These are phyloP conservation scores for Stenodema calcarata DNA, from an alignment of 2,888 invertebrate genomes.

Conservation along the genomic window DNA sequence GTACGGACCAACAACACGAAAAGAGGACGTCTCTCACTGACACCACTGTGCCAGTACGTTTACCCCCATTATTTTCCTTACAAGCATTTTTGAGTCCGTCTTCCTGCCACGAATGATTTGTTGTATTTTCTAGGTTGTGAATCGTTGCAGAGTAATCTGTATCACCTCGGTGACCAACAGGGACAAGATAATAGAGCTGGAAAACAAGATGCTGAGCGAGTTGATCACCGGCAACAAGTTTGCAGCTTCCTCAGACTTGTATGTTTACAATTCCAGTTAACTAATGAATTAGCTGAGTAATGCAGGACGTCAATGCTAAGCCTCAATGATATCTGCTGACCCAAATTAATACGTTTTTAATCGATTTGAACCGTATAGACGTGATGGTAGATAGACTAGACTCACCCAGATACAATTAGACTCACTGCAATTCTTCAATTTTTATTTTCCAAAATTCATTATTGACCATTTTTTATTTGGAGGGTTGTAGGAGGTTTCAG, in stretches of 20 bases:
- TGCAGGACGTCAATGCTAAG: too few relatives aligned
- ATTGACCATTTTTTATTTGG: too few relatives aligned
- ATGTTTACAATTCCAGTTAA: slow-evolving; percentile 39
- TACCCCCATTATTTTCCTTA: not conserved
- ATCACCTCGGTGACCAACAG: slow-evolving; percentile 89
- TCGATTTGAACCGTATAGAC: too few relatives aligned
- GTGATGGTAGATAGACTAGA: too few relatives aligned
- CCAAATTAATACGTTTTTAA: too few relatives aligned
- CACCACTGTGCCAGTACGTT: slow-evolving; percentile 62
- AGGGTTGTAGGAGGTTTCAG: too few relatives aligned
- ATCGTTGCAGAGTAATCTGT: slow-evolving; percentile 85
- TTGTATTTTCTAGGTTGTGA: slow-evolving; percentile 61
- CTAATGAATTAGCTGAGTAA: too few relatives aligned
- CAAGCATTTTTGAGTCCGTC: not conserved
- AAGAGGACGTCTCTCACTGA: slow-evolving; percentile 64
- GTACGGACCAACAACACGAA: slow-evolving; percentile 76
- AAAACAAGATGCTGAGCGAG: slow-evolving; percentile 85
- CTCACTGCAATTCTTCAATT: too few relatives aligned
- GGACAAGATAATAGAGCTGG: slow-evolving; percentile 82
- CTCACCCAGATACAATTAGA: too few relatives aligned
- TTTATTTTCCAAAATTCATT: too few relatives aligned
- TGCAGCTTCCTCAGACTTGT: slow-evolving; percentile 70
- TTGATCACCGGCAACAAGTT: slow-evolving; percentile 81
- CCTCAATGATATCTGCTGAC: too few relatives aligned
- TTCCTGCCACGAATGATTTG: not conserved